phyloP scores from a whole-genome alignment of 1,140 invertebrate species.

The Lanistes nyassanus region DNA sequence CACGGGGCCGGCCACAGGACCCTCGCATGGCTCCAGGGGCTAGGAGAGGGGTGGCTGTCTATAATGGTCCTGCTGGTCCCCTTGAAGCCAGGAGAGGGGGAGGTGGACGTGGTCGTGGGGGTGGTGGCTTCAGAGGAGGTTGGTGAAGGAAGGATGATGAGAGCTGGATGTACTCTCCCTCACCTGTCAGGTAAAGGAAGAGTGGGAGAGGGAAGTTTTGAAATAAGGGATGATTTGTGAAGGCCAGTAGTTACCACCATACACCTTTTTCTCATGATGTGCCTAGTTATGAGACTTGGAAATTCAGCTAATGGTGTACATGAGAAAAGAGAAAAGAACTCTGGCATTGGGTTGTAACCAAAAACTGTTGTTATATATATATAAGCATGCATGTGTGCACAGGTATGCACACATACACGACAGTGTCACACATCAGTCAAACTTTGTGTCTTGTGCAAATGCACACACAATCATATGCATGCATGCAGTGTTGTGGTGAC shows the following conservation, averaged over 20 bases:
- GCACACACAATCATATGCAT: too few species aligned
- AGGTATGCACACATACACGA: not conserved
- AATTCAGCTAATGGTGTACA: not conserved
- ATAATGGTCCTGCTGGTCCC: constrained; percentile 12
- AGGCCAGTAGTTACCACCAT: not conserved
- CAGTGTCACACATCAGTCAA: not conserved
- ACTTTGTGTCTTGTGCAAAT: too few species aligned
- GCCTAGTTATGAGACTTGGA: not conserved
- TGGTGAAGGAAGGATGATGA: constrained; percentile 24
- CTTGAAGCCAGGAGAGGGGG: constrained; percentile 11
- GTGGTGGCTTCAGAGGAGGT: constrained; percentile 32
- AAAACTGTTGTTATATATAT: not conserved
- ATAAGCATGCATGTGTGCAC: too few species aligned
- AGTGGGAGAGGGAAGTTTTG: not conserved
- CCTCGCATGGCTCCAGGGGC: constrained; percentile 14
- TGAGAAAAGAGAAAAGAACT: not conserved
- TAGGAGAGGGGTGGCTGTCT: constrained; percentile 13
- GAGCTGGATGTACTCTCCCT: not conserved
- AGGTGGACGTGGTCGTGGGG: constrained; percentile 27
- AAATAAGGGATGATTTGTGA: not conserved
- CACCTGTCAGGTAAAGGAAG: not conserved
- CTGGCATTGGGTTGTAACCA: not conserved
- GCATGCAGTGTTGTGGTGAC: too few species aligned
- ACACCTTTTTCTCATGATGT: not conserved
- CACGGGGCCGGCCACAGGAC: constrained; percentile 6